Evolutionary conservation across 30 jellyfish, hydroid and myxozoan species (phyloP).

Genomic region (Hydra vulgaris): DNA sequence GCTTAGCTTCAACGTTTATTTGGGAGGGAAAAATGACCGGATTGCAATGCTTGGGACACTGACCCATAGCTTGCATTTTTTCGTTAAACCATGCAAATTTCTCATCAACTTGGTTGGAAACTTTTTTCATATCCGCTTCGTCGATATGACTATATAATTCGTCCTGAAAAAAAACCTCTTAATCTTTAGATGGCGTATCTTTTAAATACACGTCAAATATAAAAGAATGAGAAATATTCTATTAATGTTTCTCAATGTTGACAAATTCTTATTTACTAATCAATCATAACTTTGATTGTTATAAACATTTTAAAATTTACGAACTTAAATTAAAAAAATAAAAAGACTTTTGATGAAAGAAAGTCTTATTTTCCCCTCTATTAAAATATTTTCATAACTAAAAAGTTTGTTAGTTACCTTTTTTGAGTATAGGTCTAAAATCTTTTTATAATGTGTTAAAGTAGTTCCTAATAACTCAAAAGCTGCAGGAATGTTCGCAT

Average conservation of each 20-base stretch:
- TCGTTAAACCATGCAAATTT: constrained; percentile 61
- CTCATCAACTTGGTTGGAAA: constrained; percentile 55
- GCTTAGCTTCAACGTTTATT: constrained; percentile 46
- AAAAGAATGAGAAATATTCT: too few species aligned
- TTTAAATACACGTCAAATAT: neutral
- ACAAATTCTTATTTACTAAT: too few species aligned
- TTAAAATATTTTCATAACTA: too few species aligned
- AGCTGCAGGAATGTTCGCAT: constrained; percentile 62
- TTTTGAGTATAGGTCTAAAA: constrained; percentile 48
- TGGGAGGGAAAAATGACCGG: constrained; percentile 62
- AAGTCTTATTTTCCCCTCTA: too few species aligned
- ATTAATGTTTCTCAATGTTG: neutral
- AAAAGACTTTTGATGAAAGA: too few species aligned
- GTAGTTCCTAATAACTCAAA: constrained; percentile 60
- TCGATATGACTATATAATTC: constrained; percentile 69
- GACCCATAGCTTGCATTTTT: constrained; percentile 51
- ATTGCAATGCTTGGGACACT: constrained; percentile 37
- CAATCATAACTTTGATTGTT: too few species aligned
- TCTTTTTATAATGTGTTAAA: constrained; percentile 51
- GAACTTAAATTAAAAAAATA: too few species aligned
- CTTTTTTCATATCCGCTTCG: constrained; percentile 71
- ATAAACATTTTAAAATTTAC: too few species aligned
- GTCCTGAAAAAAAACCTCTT: constrained; percentile 50
- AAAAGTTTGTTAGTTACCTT: constrained; percentile 35
- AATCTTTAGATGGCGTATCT: too few species aligned